Evolutionary conservation across 2,797 vertebrate species (phyloP).

Genomic region (Crenichthys baileyi): DNA sequence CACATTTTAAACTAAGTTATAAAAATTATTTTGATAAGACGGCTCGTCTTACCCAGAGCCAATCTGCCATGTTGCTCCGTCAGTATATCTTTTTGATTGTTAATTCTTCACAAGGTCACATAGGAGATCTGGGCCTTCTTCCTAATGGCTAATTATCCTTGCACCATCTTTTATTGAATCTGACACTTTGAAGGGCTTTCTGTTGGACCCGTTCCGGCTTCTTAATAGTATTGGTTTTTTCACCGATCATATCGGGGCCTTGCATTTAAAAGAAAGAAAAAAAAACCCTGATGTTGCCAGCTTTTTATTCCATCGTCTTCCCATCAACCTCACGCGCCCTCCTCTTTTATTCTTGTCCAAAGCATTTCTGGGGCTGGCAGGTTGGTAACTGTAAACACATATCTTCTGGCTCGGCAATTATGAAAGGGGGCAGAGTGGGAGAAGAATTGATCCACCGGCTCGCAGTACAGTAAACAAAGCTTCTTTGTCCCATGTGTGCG

Average conservation of each 20-base stretch:
- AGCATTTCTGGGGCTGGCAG: slow-evolving; percentile 63
- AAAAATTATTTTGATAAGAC: slow-evolving; percentile 2
- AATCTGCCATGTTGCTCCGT: slow-evolving; percentile 23
- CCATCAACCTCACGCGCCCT: slow-evolving; percentile 38
- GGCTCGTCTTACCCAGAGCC: background rate
- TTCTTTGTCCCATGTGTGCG: slow-evolving; percentile 67
- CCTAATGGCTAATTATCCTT: slow-evolving; percentile 66
- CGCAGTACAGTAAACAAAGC: slow-evolving; percentile 75
- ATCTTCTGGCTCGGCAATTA: slow-evolving; percentile 74
- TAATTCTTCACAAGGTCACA: slow-evolving; percentile 60
- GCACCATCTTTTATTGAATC: slow-evolving; percentile 71
- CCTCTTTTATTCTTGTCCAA: slow-evolving; percentile 67
- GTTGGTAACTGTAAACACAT: slow-evolving; percentile 67
- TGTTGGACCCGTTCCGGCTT: slow-evolving; percentile 67
- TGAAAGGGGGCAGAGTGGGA: slow-evolving; percentile 67
- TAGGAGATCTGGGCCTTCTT: slow-evolving; percentile 48
- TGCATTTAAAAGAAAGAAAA: slow-evolving; percentile 70
- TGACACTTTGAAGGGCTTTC: slow-evolving; percentile 77
- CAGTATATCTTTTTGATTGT: slow-evolving; percentile 44
- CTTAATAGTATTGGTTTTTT: slow-evolving; percentile 75
- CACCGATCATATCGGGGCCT: slow-evolving; percentile 68
- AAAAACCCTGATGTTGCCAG: slow-evolving; percentile 53
- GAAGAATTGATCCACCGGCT: slow-evolving; percentile 76
- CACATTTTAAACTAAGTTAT: background rate
- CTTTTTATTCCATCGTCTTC: slow-evolving; percentile 43